Conservation (phyloP, 92 coral and sea anemone species). For the Desmophyllum pertusum region DNA sequence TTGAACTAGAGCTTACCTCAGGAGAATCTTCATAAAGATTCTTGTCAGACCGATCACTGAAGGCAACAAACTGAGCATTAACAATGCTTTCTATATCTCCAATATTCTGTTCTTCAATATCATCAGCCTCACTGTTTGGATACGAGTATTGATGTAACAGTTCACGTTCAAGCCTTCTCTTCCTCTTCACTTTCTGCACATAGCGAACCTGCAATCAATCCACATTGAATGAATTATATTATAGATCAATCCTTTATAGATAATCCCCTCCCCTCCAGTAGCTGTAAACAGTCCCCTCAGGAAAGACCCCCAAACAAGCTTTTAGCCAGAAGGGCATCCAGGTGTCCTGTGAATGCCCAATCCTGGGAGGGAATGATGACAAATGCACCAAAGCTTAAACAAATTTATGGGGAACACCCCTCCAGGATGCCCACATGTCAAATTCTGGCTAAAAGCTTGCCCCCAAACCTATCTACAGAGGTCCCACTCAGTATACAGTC, state of each 20-base stretch:
- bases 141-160: constrained; percentile 80
- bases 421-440: too few species aligned
- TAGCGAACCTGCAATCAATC: constrained; percentile 63
- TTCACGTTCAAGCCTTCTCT: constrained; percentile 80
- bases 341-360: too few species aligned
- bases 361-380: too few species aligned
- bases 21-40: constrained; percentile 69
- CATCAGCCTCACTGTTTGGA: constrained; percentile 87
- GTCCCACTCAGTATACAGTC: too few species aligned
- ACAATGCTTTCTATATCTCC: constrained; percentile 77
- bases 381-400: too few species aligned
- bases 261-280: too few species aligned
- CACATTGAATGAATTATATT: background rate
- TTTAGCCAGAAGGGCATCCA: too few species aligned
- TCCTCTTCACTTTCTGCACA: constrained; percentile 71
- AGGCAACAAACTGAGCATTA: constrained; percentile 65
- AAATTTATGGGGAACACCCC: too few species aligned
- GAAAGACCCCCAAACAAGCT: too few species aligned
- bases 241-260: background rate
- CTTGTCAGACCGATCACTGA: constrained; percentile 68
- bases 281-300: too few species aligned
- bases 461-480: too few species aligned
- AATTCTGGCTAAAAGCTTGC: too few species aligned
- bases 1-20: constrained; percentile 50
- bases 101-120: constrained; percentile 65